phyloP scores from a whole-genome alignment of 2,888 invertebrate genomes.

The Tiliacea aurago region DNA sequence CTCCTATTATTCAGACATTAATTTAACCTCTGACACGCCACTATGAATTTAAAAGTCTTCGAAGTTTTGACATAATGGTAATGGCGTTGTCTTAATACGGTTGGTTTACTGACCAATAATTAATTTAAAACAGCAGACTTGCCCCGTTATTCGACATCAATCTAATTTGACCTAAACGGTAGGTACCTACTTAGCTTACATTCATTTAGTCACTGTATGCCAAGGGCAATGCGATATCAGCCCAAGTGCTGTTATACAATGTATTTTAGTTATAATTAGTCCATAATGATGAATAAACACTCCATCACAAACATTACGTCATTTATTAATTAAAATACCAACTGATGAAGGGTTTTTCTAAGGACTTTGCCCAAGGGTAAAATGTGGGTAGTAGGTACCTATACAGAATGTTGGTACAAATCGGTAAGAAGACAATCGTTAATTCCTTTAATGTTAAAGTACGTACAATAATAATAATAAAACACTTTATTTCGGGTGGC shows the following conservation, averaged over 20 bases:
- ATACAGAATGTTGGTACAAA: neutral
- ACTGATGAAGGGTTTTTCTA: slow-evolving; percentile 30
- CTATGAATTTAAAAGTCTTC: neutral
- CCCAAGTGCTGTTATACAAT: neutral
- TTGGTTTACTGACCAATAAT: neutral
- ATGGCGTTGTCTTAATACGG: neutral
- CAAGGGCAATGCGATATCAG: neutral
- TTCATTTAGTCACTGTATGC: neutral
- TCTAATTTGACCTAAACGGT: neutral
- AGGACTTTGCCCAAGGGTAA: slow-evolving; percentile 37
- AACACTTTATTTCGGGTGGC: too few species aligned
- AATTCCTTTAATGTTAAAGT: neutral
- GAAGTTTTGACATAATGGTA: too few species aligned
- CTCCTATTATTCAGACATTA: neutral
- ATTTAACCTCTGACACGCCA: neutral
- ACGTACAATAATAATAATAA: slow-evolving; percentile 44
- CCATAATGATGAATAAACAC: slow-evolving; percentile 19
- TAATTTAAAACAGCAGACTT: too few species aligned
- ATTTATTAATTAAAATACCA: slow-evolving; percentile 25
- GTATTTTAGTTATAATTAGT: neutral
- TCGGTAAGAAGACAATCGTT: neutral
- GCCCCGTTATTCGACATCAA: neutral
- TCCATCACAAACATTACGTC: slow-evolving; percentile 18
- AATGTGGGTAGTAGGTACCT: slow-evolving; percentile 25
- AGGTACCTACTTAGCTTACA: neutral